phyloP scores from a whole-genome alignment of 2,113 vertebrate species.

The Anhinga rufa region DNA sequence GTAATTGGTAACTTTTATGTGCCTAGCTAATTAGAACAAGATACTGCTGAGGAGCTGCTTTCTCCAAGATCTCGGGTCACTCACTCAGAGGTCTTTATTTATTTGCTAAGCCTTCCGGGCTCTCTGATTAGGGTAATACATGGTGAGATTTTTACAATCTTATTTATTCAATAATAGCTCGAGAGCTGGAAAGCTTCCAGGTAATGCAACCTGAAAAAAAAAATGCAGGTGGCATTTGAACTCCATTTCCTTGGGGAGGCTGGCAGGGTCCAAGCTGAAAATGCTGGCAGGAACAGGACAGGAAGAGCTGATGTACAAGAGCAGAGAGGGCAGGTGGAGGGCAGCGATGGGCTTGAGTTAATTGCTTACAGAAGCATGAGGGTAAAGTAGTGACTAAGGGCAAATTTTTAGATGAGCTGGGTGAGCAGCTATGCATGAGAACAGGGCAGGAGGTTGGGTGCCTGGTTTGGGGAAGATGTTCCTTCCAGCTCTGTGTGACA shows the following conservation, averaged over 20 bases:
- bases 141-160: slow-evolving; percentile 64
- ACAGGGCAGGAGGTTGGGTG: not conserved
- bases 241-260: not conserved
- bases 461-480: not conserved
- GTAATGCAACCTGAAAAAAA: not conserved
- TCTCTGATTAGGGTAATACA: slow-evolving; percentile 57
- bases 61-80: slow-evolving; percentile 45
- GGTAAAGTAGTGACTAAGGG: slow-evolving; percentile 43
- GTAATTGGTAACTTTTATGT: slow-evolving; percentile 57
- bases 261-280: not conserved
- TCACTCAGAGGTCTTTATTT: slow-evolving; percentile 54
- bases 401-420: slow-evolving; percentile 13
- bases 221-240: not conserved
- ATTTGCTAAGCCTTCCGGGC: slow-evolving; percentile 63
- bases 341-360: slow-evolving; percentile 34
- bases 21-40: slow-evolving; percentile 44
- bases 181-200: slow-evolving; percentile 47
- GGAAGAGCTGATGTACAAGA: slow-evolving; percentile 36
- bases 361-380: slow-evolving; percentile 42
- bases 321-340: slow-evolving; percentile 36
- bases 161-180: slow-evolving; percentile 53
- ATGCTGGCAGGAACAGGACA: not conserved
- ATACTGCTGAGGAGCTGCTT: slow-evolving; percentile 55
- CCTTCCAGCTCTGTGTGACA: not conserved
- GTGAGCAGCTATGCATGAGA: slow-evolving; percentile 30